Conservation (phyloP, 2,797 vertebrate genomes). For the Sebastes wilsoni region DNA sequence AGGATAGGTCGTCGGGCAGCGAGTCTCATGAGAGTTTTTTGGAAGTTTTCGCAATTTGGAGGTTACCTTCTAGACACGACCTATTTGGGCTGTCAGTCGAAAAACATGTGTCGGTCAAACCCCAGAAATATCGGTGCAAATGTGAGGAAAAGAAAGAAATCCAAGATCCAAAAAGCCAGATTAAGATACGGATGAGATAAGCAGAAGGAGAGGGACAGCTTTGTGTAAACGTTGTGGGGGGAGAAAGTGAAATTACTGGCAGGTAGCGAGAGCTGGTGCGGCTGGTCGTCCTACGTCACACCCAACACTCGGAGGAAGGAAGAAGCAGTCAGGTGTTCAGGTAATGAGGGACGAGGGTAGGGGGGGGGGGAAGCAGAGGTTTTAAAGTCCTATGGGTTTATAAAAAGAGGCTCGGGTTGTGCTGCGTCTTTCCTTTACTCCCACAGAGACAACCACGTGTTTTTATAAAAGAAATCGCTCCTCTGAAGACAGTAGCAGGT, state of each 20-base stretch:
- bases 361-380: neutral
- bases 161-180: neutral
- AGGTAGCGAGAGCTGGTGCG: conserved; percentile 34
- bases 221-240: conserved; percentile 12
- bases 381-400: neutral
- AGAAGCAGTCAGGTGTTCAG: neutral
- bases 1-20: no score
- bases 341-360: fast-evolving
- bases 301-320: conserved; percentile 8
- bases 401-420: conserved; percentile 28
- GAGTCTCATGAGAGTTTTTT: no score
- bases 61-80: no score
- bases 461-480: conserved; percentile 1
- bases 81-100: neutral
- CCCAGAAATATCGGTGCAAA: neutral
- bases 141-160: neutral
- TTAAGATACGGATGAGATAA: neutral
- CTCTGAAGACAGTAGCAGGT: neutral
- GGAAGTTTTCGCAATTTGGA: no score
- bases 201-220: conserved; percentile 1
- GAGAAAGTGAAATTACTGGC: conserved; percentile 6
- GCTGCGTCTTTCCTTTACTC: conserved; percentile 12
- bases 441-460: neutral
- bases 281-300: neutral
- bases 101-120: conserved; percentile 19